Conservation (phyloP, 2,888 invertebrate species). For the Drymonia ruficornis region DNA sequence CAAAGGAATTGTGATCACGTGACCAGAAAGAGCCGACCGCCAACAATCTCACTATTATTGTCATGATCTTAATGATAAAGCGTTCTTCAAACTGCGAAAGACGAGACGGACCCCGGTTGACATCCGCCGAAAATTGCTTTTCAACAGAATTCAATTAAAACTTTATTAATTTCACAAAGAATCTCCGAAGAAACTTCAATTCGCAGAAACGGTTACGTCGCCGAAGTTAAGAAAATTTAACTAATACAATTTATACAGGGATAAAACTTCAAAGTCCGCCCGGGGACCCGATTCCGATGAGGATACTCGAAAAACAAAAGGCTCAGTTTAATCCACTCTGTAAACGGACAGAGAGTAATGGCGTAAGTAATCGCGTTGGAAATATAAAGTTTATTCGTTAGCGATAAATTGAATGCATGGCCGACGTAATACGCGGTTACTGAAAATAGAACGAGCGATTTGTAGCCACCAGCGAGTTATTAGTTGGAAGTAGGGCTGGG, state of each 20-base stretch:
- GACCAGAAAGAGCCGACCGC: slow-evolving; percentile 30
- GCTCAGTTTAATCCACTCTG: slow-evolving; percentile 29
- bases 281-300: slow-evolving; percentile 24
- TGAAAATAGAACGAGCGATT: slow-evolving; percentile 64
- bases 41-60: slow-evolving; percentile 17
- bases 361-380: slow-evolving; percentile 9
- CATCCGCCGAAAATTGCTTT: slow-evolving; percentile 68
- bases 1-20: slow-evolving; percentile 57
- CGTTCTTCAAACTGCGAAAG: slow-evolving; percentile 39
- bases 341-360: slow-evolving; percentile 27
- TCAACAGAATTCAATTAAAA: slow-evolving; percentile 79
- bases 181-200: slow-evolving; percentile 66
- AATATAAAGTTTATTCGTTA: not conserved
- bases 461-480: slow-evolving; percentile 62
- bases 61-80: slow-evolving; percentile 29
- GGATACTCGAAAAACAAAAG: slow-evolving; percentile 31
- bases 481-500: slow-evolving; percentile 66
- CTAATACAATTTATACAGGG: slow-evolving; percentile 74
- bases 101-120: slow-evolving; percentile 44
- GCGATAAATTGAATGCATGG: slow-evolving; percentile 14
- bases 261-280: slow-evolving; percentile 57
- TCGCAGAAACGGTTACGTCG: slow-evolving; percentile 70
- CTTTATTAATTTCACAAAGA: slow-evolving; percentile 81
- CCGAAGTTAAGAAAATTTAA: slow-evolving; percentile 67
- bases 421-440: slow-evolving; percentile 38